Evolutionary conservation across 2,113 vertebrate genomes (phyloP).

Genomic region (Pipra filicauda): DNA sequence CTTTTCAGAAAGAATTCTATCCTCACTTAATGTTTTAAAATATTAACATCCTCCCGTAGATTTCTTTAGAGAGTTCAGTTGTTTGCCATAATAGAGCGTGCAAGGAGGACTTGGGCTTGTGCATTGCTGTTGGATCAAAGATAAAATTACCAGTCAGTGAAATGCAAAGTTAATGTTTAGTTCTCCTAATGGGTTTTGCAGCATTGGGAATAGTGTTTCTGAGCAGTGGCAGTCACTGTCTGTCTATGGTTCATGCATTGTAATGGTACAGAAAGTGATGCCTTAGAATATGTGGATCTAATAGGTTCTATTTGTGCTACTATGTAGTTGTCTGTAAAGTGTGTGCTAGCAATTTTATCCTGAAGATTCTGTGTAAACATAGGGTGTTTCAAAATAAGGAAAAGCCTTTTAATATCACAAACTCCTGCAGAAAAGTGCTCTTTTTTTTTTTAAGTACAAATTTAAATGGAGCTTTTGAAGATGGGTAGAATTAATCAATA

Average conservation of each 20-base stretch:
- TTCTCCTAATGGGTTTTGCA: neutral
- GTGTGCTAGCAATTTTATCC: neutral
- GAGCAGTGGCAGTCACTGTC: neutral
- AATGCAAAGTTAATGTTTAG: neutral
- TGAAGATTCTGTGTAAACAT: neutral
- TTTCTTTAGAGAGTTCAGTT: no score
- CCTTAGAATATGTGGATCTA: neutral
- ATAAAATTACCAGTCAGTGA: neutral
- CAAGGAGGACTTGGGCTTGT: neutral
- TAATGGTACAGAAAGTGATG: neutral
- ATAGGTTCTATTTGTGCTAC: neutral
- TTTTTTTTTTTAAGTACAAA: no score
- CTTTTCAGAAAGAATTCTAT: neutral
- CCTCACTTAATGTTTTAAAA: neutral
- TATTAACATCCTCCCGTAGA: no score
- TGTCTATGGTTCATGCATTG: neutral
- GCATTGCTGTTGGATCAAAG: neutral
- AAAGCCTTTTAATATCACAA: neutral
- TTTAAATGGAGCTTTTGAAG: neutral
- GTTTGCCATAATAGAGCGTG: neutral
- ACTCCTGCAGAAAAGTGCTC: neutral
- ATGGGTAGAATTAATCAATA: neutral
- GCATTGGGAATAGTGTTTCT: neutral
- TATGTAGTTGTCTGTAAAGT: neutral
- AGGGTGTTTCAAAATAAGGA: neutral